phyloP scores from a whole-genome alignment of 2,113 vertebrate genomes.

The Gallinago jamesoni region DNA sequence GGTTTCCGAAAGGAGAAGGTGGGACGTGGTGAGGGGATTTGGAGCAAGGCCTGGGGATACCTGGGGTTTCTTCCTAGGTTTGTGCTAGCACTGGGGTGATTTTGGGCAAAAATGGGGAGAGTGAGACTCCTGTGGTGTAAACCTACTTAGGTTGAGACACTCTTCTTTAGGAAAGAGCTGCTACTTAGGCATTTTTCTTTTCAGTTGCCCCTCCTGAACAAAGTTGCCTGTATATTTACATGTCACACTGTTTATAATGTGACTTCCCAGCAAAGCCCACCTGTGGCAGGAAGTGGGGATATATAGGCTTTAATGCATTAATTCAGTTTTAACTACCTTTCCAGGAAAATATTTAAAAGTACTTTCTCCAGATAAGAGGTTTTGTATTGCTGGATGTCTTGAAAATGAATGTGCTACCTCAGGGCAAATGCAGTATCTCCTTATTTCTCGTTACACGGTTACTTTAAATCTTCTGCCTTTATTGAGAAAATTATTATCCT shows the following conservation, averaged over 20 bases:
- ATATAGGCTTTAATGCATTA: neutral
- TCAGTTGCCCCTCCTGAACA: neutral
- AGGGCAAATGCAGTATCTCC: neutral
- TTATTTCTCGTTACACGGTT: neutral
- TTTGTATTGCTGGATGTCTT: slow-evolving; percentile 27
- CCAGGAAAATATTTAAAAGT: slow-evolving; percentile 18
- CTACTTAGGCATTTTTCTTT: neutral
- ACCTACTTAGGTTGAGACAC: neutral
- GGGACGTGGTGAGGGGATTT: neutral
- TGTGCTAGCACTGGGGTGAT: neutral
- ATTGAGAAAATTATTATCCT: slow-evolving; percentile 30
- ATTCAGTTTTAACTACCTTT: neutral
- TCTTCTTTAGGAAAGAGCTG: neutral
- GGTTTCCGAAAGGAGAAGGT: neutral
- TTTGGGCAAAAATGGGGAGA: neutral
- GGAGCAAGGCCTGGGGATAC: neutral
- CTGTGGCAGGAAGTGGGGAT: neutral
- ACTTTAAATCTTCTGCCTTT: slow-evolving; percentile 37
- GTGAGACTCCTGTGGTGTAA: neutral
- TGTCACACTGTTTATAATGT: neutral
- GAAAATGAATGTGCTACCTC: slow-evolving; percentile 6
- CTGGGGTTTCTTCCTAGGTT: neutral
- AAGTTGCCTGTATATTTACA: neutral
- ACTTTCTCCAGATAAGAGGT: neutral
- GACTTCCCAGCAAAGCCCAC: neutral